These are phyloP conservation scores for Bombyx huttoni DNA, from an alignment of 2,888 invertebrate genomes.

Conservation along the genomic window DNA sequence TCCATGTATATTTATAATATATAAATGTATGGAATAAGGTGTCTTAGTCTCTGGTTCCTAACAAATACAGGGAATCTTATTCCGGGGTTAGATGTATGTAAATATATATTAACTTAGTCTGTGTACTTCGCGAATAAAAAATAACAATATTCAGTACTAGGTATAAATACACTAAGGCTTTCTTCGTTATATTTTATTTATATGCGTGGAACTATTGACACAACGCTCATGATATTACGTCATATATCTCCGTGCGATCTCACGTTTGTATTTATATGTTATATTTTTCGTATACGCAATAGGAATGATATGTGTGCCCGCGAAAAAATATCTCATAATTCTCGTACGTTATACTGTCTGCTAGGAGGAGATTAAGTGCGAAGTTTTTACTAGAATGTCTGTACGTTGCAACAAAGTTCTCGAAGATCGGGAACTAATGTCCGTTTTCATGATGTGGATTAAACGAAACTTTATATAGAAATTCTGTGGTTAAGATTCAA, in stretches of 20 bases:
- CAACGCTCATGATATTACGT: conserved; percentile 4
- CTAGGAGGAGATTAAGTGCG: conserved; percentile 2
- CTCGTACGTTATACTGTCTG: not conserved
- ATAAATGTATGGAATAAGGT: too few relatives aligned
- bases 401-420: not conserved
- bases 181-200: not conserved
- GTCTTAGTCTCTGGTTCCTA: too few relatives aligned
- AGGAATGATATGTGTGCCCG: not conserved
- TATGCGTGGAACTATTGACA: not conserved
- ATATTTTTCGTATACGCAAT: not conserved
- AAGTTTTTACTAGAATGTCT: conserved; percentile 2
- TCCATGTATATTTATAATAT: too few relatives aligned
- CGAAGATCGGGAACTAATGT: too few relatives aligned
- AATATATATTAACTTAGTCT: too few relatives aligned
- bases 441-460: too few relatives aligned
- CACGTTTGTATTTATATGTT: not conserved
- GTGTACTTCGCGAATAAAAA: too few relatives aligned
- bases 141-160: too few relatives aligned
- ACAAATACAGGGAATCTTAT: too few relatives aligned
- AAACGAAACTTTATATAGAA: too few relatives aligned
- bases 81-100: too few relatives aligned
- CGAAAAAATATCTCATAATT: not conserved
- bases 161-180: not conserved
- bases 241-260: not conserved
- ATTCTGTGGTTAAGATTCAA: too few relatives aligned